Percentiles rank a stretch among this genome's conserved stretches.
Conservation (phyloP, 2,113 vertebrate genomes). For the Steatornis caripensis region DNA sequence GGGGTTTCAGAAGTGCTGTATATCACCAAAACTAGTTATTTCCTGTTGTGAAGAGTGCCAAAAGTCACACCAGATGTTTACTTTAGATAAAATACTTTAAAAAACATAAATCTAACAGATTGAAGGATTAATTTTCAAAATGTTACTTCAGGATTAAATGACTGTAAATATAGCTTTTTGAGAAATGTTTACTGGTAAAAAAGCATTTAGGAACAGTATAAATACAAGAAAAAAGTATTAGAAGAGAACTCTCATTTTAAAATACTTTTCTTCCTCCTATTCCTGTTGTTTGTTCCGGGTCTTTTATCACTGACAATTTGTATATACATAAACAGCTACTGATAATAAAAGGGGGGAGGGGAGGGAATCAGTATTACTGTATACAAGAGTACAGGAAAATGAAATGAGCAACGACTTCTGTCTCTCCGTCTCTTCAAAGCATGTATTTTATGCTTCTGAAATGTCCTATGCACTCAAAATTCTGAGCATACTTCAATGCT, state of each 20-base stretch:
- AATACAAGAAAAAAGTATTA: background rate
- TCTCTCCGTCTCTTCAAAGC: background rate
- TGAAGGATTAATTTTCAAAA: background rate
- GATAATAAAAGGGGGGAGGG: background rate
- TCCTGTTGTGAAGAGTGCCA: background rate
- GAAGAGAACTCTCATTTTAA: background rate
- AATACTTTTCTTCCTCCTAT: background rate
- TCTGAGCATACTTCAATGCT: background rate
- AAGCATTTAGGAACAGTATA: background rate
- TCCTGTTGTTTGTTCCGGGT: background rate
- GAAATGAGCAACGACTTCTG: background rate
- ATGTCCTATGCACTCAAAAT: background rate
- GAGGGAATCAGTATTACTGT: background rate
- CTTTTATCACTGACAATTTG: background rate
- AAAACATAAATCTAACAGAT: background rate
- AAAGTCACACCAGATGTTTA: background rate
- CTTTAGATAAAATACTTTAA: background rate
- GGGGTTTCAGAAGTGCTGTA: background rate
- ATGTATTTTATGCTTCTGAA: background rate
- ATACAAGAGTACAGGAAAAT: background rate
- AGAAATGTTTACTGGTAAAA: background rate
- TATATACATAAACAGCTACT: background rate
- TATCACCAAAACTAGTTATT: background rate
- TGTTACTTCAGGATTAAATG: background rate
- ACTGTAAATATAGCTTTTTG: background rate